Base-by-base conservation (phyloP, 1,140 invertebrate species). In the Eulimnadia texana region DNA sequence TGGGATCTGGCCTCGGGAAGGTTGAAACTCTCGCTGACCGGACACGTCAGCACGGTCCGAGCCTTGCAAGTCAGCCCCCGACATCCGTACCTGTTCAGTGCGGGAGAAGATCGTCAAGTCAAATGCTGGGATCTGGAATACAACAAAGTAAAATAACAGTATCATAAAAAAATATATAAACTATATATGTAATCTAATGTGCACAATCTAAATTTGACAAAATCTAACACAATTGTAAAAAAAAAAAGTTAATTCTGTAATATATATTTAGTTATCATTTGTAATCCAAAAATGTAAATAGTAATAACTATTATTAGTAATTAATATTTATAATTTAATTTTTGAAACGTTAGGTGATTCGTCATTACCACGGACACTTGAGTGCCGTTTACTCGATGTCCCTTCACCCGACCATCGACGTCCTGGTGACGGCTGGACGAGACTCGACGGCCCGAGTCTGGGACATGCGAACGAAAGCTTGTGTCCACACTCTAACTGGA, bases 71-170 rank as follows among this genome's bases (percentile, higher is more conserved):
- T 99, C 24, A 98, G 93, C 64, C 70, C 84, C 0, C 77, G 93
- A 65, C 96, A 99, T 78, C 97, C 97, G 10, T 99, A 99, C 74
- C 76, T 99, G 22, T 99, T 99, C 75, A 97, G 93, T 67, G 97
- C 93, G 76, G 96, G 95, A 23, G 97, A 99, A 80, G 97, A 99
- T 76, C 84, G 97, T 69, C 93, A 97, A 77, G 96, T 99, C 0
- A 98, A 98, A 78, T 99, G 96, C 72, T 99, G 96, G 96, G 96
- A 99, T 77, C 79, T 99, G 11, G 96, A 99, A 74, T 94, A 98
- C 65, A 99, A 99, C 72, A 99, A 99, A 80, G 92, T 87, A 68
- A 68, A 27, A 58, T 33, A n/a, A 57, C 3, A 16, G 47, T 13
- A 49, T 59, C 13, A 11, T 3, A 49, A 24, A n/a, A 20, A 13